Evolutionary conservation across 2,888 invertebrate genomes (phyloP).

Genomic region (Baronia brevicornis): DNA sequence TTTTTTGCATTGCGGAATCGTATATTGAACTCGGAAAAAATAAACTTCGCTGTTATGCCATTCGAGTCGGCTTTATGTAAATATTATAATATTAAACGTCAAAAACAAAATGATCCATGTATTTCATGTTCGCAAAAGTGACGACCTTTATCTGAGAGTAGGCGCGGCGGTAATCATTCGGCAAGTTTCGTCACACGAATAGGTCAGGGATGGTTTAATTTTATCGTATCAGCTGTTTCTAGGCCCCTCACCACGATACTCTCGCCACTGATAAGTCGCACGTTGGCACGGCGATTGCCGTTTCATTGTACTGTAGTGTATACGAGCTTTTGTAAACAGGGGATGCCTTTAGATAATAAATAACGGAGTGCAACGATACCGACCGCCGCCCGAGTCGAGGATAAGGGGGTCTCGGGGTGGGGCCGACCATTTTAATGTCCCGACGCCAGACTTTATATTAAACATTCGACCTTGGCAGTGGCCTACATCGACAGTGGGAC

Average conservation of each 20-base stretch:
- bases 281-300: conserved; percentile 21
- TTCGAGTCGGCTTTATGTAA: too few relatives aligned
- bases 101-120: too few relatives aligned
- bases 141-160: conserved; percentile 33
- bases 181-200: conserved; percentile 37
- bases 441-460: conserved; percentile 75
- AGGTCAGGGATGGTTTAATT: conserved; percentile 38
- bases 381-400: conserved; percentile 54
- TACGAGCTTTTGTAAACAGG: conserved; percentile 21
- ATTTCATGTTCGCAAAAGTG: conserved; percentile 17
- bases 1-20: too few relatives aligned
- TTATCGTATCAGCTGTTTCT: conserved; percentile 47
- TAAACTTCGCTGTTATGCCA: too few relatives aligned
- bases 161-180: conserved; percentile 31
- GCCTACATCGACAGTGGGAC: conserved; percentile 72
- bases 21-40: too few relatives aligned
- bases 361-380: conserved; percentile 74
- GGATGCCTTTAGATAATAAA: conserved; percentile 69
- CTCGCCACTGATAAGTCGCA: conserved; percentile 19
- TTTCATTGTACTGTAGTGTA: conserved; percentile 13
- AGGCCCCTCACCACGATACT: conserved; percentile 26
- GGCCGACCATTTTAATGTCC: conserved; percentile 74
- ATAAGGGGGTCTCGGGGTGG: conserved; percentile 63
- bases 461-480: conserved; percentile 75
- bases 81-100: too few relatives aligned